Evolutionary conservation across 2,113 vertebrate species (phyloP).

Genomic region (Chinchilla lanigera): DNA sequence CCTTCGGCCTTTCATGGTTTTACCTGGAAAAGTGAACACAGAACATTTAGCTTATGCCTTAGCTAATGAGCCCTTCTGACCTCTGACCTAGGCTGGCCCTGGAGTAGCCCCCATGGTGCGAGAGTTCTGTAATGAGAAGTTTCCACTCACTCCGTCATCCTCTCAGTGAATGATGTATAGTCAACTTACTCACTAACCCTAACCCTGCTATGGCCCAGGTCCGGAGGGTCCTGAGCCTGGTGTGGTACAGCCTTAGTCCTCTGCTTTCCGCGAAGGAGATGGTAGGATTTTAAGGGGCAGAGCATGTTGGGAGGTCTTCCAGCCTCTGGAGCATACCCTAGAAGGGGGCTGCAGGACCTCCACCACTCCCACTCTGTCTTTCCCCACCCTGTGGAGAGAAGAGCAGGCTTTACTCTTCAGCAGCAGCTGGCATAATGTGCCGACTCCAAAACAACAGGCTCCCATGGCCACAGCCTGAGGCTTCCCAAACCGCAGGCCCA

Average conservation of each 20-base stretch:
- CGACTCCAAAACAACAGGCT: background rate
- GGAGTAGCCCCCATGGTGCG: too few relatives aligned
- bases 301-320: background rate
- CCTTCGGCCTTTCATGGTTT: background rate
- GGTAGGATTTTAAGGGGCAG: too few relatives aligned
- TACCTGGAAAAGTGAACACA: background rate
- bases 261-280: rapidly evolving
- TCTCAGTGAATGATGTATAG: too few relatives aligned
- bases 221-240: background rate
- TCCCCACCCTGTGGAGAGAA: background rate
- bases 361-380: background rate
- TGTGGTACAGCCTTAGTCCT: rapidly evolving
- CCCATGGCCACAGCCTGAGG: too few relatives aligned
- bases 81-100: background rate
- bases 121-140: background rate
- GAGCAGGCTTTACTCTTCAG: too few relatives aligned
- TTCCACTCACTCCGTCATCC: background rate
- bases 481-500: too few relatives aligned
- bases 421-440: too few relatives aligned
- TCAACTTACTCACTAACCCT: rapidly evolving
- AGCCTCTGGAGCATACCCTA: too few relatives aligned
- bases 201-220: too few relatives aligned
- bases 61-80: background rate
- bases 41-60: rapidly evolving
- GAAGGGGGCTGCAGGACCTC: background rate